phyloP scores from a whole-genome alignment of 2,113 vertebrate genomes.

The Romanogobio albipinnatus region DNA sequence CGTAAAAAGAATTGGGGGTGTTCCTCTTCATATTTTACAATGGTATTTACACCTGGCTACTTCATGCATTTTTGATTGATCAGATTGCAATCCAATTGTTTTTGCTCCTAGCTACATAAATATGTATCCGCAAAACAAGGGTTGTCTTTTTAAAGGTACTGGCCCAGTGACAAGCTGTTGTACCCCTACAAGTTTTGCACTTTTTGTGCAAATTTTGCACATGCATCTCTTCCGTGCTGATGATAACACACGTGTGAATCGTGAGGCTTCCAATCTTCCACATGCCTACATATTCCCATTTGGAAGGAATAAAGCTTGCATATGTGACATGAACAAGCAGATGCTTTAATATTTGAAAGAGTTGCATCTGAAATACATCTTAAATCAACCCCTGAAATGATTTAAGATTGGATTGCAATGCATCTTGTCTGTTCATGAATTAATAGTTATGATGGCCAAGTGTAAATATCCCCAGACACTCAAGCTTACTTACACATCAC shows the following conservation, averaged over 20 bases:
- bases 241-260: background rate
- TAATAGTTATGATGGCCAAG: background rate
- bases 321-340: background rate
- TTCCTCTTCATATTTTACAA: slow-evolving; percentile 14
- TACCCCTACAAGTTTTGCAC: too few relatives aligned
- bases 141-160: too few relatives aligned
- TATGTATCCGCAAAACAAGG: background rate
- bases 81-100: background rate
- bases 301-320: background rate
- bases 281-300: background rate
- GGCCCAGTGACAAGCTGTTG: too few relatives aligned
- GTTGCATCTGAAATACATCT: background rate
- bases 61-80: background rate
- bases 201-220: too few relatives aligned
- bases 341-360: slow-evolving; percentile 1
- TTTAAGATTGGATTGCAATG: background rate
- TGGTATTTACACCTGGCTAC: slow-evolving; percentile 2
- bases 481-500: slow-evolving; percentile 3
- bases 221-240: background rate
- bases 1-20: slow-evolving; percentile 59
- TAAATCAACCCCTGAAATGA: background rate
- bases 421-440: background rate
- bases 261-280: background rate
- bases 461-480: background rate
- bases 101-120: background rate